Percentiles rank a stretch among this genome's conserved stretches.
These are phyloP conservation scores for Archivesica marissinica DNA, from an alignment of 1,140 invertebrate species.

Conservation along the genomic window DNA sequence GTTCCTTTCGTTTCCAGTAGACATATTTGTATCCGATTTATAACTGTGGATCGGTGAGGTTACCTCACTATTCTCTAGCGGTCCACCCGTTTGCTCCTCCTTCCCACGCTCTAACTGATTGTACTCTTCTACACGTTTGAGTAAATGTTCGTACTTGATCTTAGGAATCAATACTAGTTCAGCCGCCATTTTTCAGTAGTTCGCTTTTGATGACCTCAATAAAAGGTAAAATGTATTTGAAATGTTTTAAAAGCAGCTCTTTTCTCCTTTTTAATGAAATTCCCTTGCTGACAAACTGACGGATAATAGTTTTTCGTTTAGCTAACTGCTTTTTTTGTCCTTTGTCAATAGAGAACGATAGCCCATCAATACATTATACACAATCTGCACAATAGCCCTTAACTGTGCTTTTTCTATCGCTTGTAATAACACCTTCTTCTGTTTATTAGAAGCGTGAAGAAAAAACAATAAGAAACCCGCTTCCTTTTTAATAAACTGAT, in stretches of 20 bases:
- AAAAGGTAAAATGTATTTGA: conserved; percentile 36
- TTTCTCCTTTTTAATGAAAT: conserved; percentile 43
- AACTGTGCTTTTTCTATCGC: conserved; percentile 35
- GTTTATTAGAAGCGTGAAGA: conserved; percentile 28
- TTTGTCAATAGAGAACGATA: conserved; percentile 15
- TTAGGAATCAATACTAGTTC: conserved; percentile 30
- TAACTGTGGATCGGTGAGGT: too few species aligned
- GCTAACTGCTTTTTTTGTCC: conserved; percentile 33
- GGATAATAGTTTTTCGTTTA: conserved; percentile 36
- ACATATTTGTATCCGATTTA: too few species aligned
- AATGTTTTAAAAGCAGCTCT: conserved; percentile 33
- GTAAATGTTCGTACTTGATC: conserved; percentile 33
- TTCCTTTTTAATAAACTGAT: conserved; percentile 34
- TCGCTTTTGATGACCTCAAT: conserved; percentile 28
- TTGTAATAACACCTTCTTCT: conserved; percentile 38
- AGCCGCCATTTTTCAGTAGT: conserved; percentile 27
- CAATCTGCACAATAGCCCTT: conserved; percentile 48
- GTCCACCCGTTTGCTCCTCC: not conserved
- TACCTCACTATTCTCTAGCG: not conserved
- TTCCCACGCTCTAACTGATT: too few species aligned
- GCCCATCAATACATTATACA: conserved; percentile 25
- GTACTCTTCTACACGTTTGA: not conserved
- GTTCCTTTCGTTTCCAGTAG: too few species aligned
- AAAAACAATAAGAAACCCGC: conserved; percentile 16
- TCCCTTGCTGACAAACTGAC: conserved; percentile 44